Evolutionary conservation across 2,888 invertebrate genomes (phyloP).

Genomic region (Pyralis farinalis): DNA sequence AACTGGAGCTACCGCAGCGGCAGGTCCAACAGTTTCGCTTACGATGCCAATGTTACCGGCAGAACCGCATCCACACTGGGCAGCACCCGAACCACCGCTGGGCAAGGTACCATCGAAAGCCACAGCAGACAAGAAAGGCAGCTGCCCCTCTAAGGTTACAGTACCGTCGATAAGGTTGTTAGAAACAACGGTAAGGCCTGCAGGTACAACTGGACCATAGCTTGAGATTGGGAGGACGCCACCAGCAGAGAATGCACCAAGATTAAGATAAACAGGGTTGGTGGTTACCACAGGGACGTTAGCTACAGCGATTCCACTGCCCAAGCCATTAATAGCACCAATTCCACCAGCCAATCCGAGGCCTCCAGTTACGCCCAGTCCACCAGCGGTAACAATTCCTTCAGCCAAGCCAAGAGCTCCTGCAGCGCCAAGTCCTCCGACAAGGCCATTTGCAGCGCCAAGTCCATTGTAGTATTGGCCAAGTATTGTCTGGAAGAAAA

Average conservation of each 20-base stretch:
- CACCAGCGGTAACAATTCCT: neutral
- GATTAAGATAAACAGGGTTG: neutral
- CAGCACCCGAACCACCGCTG: no score
- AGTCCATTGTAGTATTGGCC: no score
- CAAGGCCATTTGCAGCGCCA: neutral
- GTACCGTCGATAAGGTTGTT: slow-evolving; percentile 24
- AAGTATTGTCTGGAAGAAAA: no score
- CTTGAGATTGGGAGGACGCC: slow-evolving; percentile 31
- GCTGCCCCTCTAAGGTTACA: neutral
- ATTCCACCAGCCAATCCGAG: slow-evolving; percentile 27
- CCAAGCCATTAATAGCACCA: neutral
- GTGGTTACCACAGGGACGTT: neutral
- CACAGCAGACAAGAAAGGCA: neutral
- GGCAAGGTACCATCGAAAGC: no score
- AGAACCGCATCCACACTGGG: no score
- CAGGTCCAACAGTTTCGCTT: no score
- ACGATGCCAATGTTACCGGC: no score
- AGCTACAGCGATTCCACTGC: neutral
- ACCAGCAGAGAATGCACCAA: slow-evolving; percentile 19
- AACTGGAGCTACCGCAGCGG: no score
- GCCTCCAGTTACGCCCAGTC: slow-evolving; percentile 11
- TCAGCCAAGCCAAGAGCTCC: neutral
- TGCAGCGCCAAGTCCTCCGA: slow-evolving; percentile 2
- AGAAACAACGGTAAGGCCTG: slow-evolving; percentile 33
- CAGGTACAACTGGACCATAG: slow-evolving; percentile 35